A percentile compares a stretch with the other conserved stretches of the same genome.
These are phyloP conservation scores for Drosophila tripunctata DNA, from an alignment of 2,888 invertebrate genomes.

Conservation along the genomic window DNA sequence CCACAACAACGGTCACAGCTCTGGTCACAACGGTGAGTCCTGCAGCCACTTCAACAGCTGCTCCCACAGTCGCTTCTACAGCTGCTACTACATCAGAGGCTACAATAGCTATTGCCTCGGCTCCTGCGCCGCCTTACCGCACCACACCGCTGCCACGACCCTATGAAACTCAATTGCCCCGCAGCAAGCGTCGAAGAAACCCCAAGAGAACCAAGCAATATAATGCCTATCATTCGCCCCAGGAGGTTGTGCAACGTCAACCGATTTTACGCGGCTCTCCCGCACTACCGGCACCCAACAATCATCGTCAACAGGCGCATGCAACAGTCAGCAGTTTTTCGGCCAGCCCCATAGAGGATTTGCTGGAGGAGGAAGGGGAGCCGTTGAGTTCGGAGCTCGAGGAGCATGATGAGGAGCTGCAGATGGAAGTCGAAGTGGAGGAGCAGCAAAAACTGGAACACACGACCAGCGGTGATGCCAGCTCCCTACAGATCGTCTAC, in stretches of 20 bases:
- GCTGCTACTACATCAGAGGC: not conserved
- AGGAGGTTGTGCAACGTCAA: conserved; percentile 72
- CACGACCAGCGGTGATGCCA: not conserved
- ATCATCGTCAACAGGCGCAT: conserved; percentile 56
- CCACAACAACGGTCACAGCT: not conserved
- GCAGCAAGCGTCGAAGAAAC: conserved; percentile 29
- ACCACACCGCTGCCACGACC: conserved; percentile 31
- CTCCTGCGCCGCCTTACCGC: not conserved
- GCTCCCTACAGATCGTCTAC: conserved; percentile 70
- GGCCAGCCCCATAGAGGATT: not conserved
- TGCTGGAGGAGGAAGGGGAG: not conserved
- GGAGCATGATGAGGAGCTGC: conserved; percentile 15
- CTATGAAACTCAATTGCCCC: conserved; percentile 54
- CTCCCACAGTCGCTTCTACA: not conserved
- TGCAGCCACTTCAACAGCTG: not conserved
- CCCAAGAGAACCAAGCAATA: conserved; percentile 69
- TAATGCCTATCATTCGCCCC: conserved; percentile 67
- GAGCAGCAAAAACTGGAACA: conserved; percentile 17
- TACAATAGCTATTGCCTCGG: not conserved
- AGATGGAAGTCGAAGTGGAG: not conserved
- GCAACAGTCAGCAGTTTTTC: not conserved
- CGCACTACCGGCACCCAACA: conserved; percentile 41
- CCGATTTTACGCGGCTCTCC: conserved; percentile 35
- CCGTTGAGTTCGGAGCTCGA: conserved; percentile 1
- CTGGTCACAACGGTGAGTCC: not conserved